phyloP scores from a whole-genome alignment of 2,113 vertebrate species.

The Rhea americana region DNA sequence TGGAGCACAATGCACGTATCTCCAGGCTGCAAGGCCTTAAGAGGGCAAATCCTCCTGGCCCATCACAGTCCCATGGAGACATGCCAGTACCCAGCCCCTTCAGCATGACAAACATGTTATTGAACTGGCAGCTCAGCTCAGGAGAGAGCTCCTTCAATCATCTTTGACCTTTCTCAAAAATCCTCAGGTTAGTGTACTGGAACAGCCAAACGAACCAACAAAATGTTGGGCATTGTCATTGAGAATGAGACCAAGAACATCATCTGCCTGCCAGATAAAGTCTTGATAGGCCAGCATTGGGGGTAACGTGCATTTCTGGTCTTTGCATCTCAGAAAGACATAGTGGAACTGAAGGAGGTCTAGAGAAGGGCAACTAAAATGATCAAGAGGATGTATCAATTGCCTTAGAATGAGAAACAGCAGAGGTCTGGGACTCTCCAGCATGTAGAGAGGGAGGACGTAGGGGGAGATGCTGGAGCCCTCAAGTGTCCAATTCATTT shows the following conservation, averaged over 20 bases:
- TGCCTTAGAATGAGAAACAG: neutral
- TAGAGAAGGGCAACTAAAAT: neutral
- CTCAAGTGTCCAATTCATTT: neutral
- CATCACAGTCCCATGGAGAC: no score
- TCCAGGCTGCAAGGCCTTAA: no score
- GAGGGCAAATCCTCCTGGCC: no score
- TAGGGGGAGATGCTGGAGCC: neutral
- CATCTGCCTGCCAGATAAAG: neutral
- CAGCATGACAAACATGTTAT: no score
- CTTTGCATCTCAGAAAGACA: neutral
- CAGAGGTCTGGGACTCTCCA: neutral
- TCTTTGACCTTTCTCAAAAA: no score
- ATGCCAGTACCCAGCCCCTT: no score
- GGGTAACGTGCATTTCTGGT: neutral
- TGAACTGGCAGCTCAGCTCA: no score
- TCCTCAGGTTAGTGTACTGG: no score
- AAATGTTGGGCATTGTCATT: neutral
- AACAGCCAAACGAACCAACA: neutral
- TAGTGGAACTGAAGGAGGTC: neutral
- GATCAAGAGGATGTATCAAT: neutral
- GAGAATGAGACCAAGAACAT: neutral
- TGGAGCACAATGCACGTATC: no score
- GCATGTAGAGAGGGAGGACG: neutral
- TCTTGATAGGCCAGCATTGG: neutral
- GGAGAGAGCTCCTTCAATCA: no score